Percentiles rank a stretch among this genome's conserved stretches.
Conservation (phyloP, 2,113 vertebrate species). For the Stigmatopora nigra region DNA sequence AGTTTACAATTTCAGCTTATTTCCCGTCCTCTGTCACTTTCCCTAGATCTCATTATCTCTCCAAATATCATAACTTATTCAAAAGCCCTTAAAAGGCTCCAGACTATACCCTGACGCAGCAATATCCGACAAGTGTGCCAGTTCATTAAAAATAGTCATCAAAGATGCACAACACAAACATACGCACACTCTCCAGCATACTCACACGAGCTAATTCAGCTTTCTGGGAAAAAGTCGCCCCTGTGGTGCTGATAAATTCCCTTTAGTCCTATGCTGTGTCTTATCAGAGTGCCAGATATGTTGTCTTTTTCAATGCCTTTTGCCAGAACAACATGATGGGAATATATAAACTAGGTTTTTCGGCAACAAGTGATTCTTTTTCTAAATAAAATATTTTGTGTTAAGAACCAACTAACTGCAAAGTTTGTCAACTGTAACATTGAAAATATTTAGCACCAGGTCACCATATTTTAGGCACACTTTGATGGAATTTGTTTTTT, state of each 20-base stretch:
- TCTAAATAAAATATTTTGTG: constrained; percentile 5
- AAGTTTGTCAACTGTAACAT: constrained; percentile 46
- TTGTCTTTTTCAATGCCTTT: constrained; percentile 16
- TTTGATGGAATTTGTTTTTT: constrained; percentile 58
- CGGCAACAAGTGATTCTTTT: constrained; percentile 1
- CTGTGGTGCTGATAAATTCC: constrained; percentile 42
- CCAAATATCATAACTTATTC: constrained; percentile 71
- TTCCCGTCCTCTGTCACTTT: constrained; percentile 78
- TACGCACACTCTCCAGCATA: constrained; percentile 7
- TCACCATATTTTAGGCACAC: constrained; percentile 51
- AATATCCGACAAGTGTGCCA: constrained; percentile 63
- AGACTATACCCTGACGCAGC: constrained; percentile 64
- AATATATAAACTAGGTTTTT: constrained; percentile 4
- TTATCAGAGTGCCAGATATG: constrained; percentile 15
- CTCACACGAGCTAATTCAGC: constrained; percentile 38
- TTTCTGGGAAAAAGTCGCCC: constrained; percentile 31
- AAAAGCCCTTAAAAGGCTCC: constrained; percentile 61
- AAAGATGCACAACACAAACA: constrained; percentile 55
- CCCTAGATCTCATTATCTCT: constrained; percentile 79
- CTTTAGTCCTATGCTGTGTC: constrained; percentile 18
- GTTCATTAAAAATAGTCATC: constrained; percentile 79
- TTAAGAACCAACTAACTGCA: constrained; percentile 22
- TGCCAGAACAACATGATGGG: constrained; percentile 10
- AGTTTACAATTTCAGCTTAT: constrained; percentile 78
- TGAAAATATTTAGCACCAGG: constrained; percentile 58